A percentile compares a stretch with the other conserved stretches of the same genome.
These are phyloP conservation scores for Apotomis betuletana DNA, from an alignment of 2,888 invertebrate species.

Conservation along the genomic window DNA sequence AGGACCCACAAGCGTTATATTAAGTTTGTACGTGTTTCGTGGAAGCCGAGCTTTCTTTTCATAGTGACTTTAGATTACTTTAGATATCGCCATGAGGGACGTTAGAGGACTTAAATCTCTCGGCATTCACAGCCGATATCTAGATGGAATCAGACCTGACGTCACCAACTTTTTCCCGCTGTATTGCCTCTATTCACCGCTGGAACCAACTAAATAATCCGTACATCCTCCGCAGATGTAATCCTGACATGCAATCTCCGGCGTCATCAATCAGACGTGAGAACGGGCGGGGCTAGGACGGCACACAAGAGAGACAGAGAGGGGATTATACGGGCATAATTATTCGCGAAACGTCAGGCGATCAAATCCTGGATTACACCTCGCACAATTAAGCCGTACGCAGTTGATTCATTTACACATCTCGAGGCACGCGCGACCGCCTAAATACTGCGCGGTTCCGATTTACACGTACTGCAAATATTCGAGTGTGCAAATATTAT, in stretches of 20 bases:
- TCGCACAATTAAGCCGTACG: conserved; percentile 51
- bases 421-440: conserved; percentile 45
- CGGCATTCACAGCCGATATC: conserved; percentile 14
- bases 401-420: conserved; percentile 47
- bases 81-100: too few relatives aligned
- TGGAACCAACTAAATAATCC: conserved; percentile 76
- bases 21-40: too few relatives aligned
- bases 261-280: conserved; percentile 72
- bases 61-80: too few relatives aligned
- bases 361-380: conserved; percentile 50
- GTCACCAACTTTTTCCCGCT: conserved; percentile 55
- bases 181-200: conserved; percentile 68
- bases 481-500: conserved; percentile 39
- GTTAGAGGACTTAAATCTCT: background rate
- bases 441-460: conserved; percentile 42
- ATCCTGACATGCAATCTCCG: conserved; percentile 82
- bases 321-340: conserved; percentile 57
- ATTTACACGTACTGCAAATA: conserved; percentile 46
- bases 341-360: conserved; percentile 57
- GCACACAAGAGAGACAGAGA: conserved; percentile 51
- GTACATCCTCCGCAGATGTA: conserved; percentile 78
- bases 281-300: conserved; percentile 45
- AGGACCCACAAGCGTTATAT: too few relatives aligned
- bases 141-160: conserved; percentile 22
- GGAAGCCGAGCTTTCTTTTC: too few relatives aligned